These are phyloP conservation scores for Helobdella robusta DNA, from an alignment of 2,888 invertebrate genomes.

Conservation along the genomic window DNA sequence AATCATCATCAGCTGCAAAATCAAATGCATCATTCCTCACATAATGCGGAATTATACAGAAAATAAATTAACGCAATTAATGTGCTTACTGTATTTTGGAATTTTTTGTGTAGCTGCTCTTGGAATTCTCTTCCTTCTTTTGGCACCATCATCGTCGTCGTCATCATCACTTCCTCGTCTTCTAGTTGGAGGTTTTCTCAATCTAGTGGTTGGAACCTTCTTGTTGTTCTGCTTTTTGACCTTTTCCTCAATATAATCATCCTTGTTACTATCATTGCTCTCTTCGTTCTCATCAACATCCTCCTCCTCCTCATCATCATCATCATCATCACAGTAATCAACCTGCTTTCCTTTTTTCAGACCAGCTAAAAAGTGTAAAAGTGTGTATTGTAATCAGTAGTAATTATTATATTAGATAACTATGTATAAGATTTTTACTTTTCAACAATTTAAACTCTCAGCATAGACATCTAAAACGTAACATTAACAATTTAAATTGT, in stretches of 20 bases:
- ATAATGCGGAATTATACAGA: no score
- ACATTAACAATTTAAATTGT: no score
- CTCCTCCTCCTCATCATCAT: conserved; percentile 14
- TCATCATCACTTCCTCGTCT: conserved; percentile 25
- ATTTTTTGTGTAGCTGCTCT: conserved; percentile 32
- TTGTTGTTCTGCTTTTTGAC: conserved; percentile 15
- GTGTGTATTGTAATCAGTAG: no score
- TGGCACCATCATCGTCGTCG: conserved; percentile 22
- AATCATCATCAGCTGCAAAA: conserved; percentile 32
- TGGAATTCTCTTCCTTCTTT: conserved; percentile 24
- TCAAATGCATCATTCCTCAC: background rate
- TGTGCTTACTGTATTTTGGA: conserved; percentile 34
- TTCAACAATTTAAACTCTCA: no score
- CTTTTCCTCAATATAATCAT: conserved; percentile 37
- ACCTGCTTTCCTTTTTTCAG: conserved; percentile 8
- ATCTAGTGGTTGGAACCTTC: background rate
- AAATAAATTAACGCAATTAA: no score
- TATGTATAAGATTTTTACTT: no score
- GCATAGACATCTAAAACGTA: no score
- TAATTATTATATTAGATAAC: no score
- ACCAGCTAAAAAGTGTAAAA: no score
- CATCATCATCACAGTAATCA: conserved; percentile 18
- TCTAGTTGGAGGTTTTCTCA: conserved; percentile 16
- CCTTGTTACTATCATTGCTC: conserved; percentile 24
- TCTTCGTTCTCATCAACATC: conserved; percentile 10